Evolutionary conservation across 2,113 vertebrate species (phyloP), one percentile per base, ranked within the genome.

Genomic region (Sterrhoptilus dennistouni): DNA sequence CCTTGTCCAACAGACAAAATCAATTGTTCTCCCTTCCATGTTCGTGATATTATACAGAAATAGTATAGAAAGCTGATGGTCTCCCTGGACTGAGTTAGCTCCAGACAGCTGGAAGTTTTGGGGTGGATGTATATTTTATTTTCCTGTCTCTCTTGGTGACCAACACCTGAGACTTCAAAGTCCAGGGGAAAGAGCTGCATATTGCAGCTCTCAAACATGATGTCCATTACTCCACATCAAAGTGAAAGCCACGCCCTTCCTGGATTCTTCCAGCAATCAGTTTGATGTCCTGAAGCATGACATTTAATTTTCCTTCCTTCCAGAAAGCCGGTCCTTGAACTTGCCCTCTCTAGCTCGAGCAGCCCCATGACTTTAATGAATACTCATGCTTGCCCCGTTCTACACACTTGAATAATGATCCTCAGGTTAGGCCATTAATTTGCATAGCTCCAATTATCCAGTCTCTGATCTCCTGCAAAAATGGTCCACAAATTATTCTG

Each of bases 361-460:
- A 87, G 74, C 61, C 87, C 66, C 28, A 50, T 89, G 89, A 82
- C 89, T 87, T 93, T 93, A 94, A 93, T 90, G 91, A 95, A 60
- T 79, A 7, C 74, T 94, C 66, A 14, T 93, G 84, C 36, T 3
- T 72, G 49, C 57, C 14, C 65, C 57, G n/a, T 79, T 93, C 89
- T 85, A 8, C 63, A 27, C 91, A 72, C 89, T 96, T 76, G 89
- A 92, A 61, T 87, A 91, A 83, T 87, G 64, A 83, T 97, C 90
- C 70, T 89, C 95, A 91, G 89, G 93, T 96, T 95, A 93, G 78
- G 89, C 84, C 78, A 45, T 96, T 97, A 71, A 95, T 97, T 96
- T 97, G 84, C 94, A 87, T 95, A 87, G 80, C 80, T 92, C 89
- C 89, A 96, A 95, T 97, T 96, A 96, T 83, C 82, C 87, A 90